Conservation (phyloP, 2,888 invertebrate species). For the Rhagonycha lutea region DNA sequence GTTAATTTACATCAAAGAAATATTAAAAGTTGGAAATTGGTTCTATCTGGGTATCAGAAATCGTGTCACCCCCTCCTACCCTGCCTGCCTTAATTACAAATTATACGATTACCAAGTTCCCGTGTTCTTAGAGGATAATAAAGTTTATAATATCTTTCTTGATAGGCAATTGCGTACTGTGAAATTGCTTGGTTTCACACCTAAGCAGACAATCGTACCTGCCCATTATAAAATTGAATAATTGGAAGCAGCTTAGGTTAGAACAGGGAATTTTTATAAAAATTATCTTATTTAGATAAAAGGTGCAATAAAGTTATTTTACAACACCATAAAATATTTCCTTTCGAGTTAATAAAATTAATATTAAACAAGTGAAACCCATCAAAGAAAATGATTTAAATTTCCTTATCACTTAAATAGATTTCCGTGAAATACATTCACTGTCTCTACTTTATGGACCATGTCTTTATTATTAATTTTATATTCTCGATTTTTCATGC, state of each 20-base stretch:
- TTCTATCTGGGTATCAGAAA: constrained; percentile 8
- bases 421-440: constrained; percentile 20
- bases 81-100: neutral
- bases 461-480: constrained; percentile 17
- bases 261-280: too few relatives aligned
- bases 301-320: neutral
- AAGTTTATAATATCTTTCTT: neutral
- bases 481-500: constrained; percentile 14
- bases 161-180: neutral
- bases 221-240: neutral
- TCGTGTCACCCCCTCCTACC: neutral
- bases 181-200: neutral
- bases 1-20: constrained; percentile 21
- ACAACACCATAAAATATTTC: neutral
- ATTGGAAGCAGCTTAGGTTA: too few relatives aligned
- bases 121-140: neutral
- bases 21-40: constrained; percentile 21
- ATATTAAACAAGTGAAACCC: constrained; percentile 14
- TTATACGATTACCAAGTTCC: neutral
- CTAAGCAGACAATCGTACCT: neutral
- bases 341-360: neutral
- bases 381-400: constrained; percentile 14
- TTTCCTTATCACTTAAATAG: constrained; percentile 19
- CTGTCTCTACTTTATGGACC: constrained; percentile 20
- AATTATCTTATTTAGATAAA: neutral